Evolutionary conservation across 2,113 vertebrate species (phyloP), one percentile per base, ranked within the genome.

Genomic region (Tachuris rubrigastra): DNA sequence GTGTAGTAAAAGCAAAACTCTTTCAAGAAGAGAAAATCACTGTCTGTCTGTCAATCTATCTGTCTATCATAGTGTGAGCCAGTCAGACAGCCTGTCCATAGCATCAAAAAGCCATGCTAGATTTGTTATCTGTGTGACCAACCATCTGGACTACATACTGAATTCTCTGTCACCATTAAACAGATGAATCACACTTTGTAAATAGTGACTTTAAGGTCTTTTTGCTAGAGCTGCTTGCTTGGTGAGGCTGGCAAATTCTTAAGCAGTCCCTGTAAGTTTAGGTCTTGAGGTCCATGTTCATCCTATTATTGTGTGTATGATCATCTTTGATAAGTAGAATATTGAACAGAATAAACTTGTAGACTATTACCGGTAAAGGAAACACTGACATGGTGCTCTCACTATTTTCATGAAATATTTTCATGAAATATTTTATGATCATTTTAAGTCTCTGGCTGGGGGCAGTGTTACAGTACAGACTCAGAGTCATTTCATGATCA

Each of bases 111-210:
- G 39, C 52, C 76, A 77, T 68, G 71, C 68, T 96, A 67, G 77
- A 87, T 94, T 85, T 95, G 58, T 73, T 93, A 80, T 75, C 78
- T 74, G 63, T 79, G 66, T 0, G 2, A 55, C 87, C 91, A 94
- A 37, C 90, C 93, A 96, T 94, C 89, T 94, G 93, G 78, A 39
- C 67, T 90, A 55, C 75, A 85, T 78, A 88, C 87, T 93, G 93
- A 93, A 82, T 96, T 87, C 81, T 53, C 78, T 94, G 79, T 86
- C 78, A 94, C 87, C 85, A 95, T 96, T 94, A 95, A 93, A 90
- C 79, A 90, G 79, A 91, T 72, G 79, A 95, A 80, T 92, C 85
- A 90, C 85, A 94, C 85, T 84, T 95, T 46, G 88, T 95, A 96
- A 95, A 88, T 71, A 84, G 35, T 52, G 50, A 71, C 55, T 90